Conservation (phyloP, 2,888 invertebrate genomes). For the Leptopilina syphax region DNA sequence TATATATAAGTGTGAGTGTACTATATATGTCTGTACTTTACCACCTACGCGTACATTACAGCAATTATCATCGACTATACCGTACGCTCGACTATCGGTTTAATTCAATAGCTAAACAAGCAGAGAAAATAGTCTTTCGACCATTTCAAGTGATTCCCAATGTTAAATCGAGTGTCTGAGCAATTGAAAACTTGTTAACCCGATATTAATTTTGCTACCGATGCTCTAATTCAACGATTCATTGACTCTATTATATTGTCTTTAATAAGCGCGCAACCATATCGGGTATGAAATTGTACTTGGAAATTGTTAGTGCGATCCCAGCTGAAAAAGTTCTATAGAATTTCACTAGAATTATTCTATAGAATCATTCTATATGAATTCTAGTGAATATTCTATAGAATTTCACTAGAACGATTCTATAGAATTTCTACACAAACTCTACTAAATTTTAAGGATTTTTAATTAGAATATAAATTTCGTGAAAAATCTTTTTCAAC, state of each 20-base stretch:
- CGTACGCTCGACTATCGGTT: slow-evolving; percentile 66
- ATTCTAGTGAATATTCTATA: no score
- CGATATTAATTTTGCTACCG: slow-evolving; percentile 4
- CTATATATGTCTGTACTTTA: slow-evolving; percentile 53
- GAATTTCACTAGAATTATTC: no score
- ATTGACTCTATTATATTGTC: neutral
- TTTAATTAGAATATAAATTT: no score
- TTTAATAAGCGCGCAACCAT: neutral
- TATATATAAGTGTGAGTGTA: no score
- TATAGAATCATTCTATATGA: no score
- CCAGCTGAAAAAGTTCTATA: no score
- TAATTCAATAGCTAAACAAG: slow-evolving; percentile 62
- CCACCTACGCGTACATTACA: slow-evolving; percentile 67
- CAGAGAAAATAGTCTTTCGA: slow-evolving; percentile 63
- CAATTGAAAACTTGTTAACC: slow-evolving; percentile 19
- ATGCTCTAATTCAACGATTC: neutral
- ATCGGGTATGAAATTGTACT: no score
- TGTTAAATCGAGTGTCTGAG: slow-evolving; percentile 48
- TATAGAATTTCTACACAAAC: no score
- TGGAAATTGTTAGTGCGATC: no score
- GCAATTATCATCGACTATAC: slow-evolving; percentile 65
- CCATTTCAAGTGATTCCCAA: slow-evolving; percentile 5
- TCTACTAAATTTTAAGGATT: no score
- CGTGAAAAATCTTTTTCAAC: no score
- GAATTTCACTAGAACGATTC: no score